Evolutionary conservation across 2,888 invertebrate genomes (phyloP).

Genomic region (Acrocera orbiculus): DNA sequence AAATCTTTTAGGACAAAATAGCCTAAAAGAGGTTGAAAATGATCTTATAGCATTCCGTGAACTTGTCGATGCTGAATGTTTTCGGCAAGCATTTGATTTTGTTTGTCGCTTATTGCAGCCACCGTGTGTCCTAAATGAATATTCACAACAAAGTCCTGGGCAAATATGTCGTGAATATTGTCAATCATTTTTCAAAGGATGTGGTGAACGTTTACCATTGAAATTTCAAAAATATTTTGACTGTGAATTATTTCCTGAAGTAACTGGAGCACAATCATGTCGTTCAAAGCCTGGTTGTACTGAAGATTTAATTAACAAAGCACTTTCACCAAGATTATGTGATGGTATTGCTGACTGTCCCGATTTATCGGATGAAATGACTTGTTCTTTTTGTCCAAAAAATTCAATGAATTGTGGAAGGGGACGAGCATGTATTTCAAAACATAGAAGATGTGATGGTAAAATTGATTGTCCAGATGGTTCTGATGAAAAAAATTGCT

Average conservation of each 20-base stretch:
- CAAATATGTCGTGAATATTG: constrained; percentile 60
- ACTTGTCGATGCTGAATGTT: constrained; percentile 81
- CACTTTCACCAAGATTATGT: constrained; percentile 60
- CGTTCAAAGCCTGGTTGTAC: constrained; percentile 68
- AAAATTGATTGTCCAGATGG: constrained; percentile 70
- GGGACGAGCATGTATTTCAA: constrained; percentile 54
- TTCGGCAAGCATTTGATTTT: constrained; percentile 72
- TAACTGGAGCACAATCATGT: constrained; percentile 54
- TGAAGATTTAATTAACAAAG: constrained; percentile 51
- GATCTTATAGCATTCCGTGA: constrained; percentile 70
- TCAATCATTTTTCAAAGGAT: constrained; percentile 65
- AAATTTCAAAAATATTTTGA: constrained; percentile 54
- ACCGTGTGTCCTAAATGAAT: constrained; percentile 50
- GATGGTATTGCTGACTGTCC: constrained; percentile 77
- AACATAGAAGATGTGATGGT: constrained; percentile 60
- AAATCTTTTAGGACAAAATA: constrained; percentile 46
- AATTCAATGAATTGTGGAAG: constrained; percentile 63
- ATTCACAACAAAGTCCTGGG: constrained; percentile 30
- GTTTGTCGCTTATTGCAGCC: constrained; percentile 77
- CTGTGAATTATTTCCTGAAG: constrained; percentile 64
- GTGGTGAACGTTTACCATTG: constrained; percentile 55
- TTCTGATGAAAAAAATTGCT: constrained; percentile 68
- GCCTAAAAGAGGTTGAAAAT: constrained; percentile 43
- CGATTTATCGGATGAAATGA: constrained; percentile 62
- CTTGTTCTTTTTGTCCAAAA: constrained; percentile 59